A percentile compares a stretch with the other conserved stretches of the same genome.
Conservation (phyloP, 2,888 invertebrate species). For the Synergus gifuensis region DNA sequence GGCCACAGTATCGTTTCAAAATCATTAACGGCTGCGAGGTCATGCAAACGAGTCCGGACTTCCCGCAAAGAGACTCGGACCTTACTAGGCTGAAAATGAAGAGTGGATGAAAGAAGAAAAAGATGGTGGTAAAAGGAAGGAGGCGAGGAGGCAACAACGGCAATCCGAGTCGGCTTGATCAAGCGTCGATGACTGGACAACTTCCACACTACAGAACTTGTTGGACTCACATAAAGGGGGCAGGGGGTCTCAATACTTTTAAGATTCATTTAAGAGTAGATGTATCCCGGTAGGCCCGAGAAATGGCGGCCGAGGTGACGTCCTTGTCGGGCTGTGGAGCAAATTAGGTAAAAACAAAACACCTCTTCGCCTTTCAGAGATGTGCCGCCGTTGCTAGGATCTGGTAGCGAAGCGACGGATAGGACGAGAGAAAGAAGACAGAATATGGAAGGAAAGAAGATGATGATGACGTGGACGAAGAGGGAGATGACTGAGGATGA, state of each 20-base stretch:
- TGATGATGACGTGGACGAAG: conserved; percentile 47
- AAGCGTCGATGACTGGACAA: conserved; percentile 74
- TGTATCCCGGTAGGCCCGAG: conserved; percentile 55
- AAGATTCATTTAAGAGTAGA: background rate
- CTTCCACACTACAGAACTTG: conserved; percentile 52
- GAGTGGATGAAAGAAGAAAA: conserved; percentile 49
- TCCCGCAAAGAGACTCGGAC: conserved; percentile 48
- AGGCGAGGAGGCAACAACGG: conserved; percentile 50
- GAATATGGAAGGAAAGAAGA: conserved; percentile 44
- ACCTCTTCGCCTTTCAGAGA: conserved; percentile 43
- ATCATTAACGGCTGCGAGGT: background rate
- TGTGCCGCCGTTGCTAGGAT: background rate
- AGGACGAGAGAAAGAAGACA: conserved; percentile 41
- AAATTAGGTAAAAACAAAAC: conserved; percentile 74
- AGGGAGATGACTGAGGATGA: conserved; percentile 40
- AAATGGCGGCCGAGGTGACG: conserved; percentile 63
- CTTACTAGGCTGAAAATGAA: conserved; percentile 45
- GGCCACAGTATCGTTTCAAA: background rate
- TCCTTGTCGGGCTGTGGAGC: conserved; percentile 58
- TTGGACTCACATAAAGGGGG: conserved; percentile 51
- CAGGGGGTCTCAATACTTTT: conserved; percentile 57
- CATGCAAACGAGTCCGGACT: background rate
- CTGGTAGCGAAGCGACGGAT: conserved; percentile 30
- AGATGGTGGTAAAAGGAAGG: conserved; percentile 46
- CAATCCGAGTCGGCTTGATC: conserved; percentile 73